Base-by-base conservation (phyloP, 2,888 invertebrate genomes). In the Pachliopta kotzebuea region DNA sequence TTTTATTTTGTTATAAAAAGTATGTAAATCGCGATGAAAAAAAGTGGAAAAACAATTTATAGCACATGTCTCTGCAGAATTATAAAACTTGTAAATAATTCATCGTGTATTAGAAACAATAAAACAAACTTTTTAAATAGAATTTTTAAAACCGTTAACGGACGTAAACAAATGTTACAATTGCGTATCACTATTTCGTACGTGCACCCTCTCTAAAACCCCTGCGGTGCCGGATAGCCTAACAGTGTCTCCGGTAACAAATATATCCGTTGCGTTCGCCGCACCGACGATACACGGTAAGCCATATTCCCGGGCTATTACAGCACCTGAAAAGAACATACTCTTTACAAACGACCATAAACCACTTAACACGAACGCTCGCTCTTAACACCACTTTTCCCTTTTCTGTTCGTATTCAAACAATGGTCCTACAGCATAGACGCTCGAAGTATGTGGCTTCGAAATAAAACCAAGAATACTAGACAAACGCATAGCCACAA, bases 251-350 rank as follows among this genome's bases (percentile, higher is more conserved):
- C 96, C 96, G n/a, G 95, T 95, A 72, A 90, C 89, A 75, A 96
- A 95, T 11, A 92, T 72, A 70, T 92, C 88, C 0, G 96, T 96
- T 0, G 95, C 96, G 67, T 92, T 88, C 24, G 90, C 84, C 0
- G 94, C 95, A 49, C 95, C 96, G n/a, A 97, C 95, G 37, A 97
- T 93, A 77, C 96, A 96, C 0, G 97, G 97, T 50, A 97, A 80
- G 0, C 96, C 96, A 79, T 96, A 97, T 83, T 97, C 97, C 68
- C 96, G 90, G 0, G 96, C 96, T 54, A 96, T 95, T 0, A 96
- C 96, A 45, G 96, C 96, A 58, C 96, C 95, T 96, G 74, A 11
- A 72, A 74, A 42, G 29, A 52, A 57, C 17, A 49, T 45, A 37
- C 14, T 14, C 3, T 11, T 37, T 37, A 37, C 14, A 37, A 14